Evolutionary conservation across 2,888 invertebrate species (phyloP).

Genomic region (Leptinotarsa tumamoca): DNA sequence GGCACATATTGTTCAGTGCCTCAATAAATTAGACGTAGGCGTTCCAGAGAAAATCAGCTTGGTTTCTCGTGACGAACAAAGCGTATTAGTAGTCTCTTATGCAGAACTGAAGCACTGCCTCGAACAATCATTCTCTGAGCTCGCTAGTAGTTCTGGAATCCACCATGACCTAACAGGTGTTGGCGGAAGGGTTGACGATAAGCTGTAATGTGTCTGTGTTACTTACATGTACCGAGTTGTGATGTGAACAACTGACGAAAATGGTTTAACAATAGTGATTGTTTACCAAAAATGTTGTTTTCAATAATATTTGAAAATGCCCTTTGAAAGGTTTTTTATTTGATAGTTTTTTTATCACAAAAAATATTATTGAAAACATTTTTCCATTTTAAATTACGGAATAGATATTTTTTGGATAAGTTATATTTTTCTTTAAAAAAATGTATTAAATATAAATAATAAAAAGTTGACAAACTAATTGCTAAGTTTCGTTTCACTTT

Average conservation of each 20-base stretch:
- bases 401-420: slow-evolving; percentile 58
- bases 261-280: slow-evolving; percentile 48
- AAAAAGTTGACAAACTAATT: slow-evolving; percentile 30
- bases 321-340: neutral
- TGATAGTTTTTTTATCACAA: slow-evolving; percentile 17
- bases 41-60: slow-evolving; percentile 89
- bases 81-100: slow-evolving; percentile 94
- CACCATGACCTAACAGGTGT: slow-evolving; percentile 7
- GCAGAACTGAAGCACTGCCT: slow-evolving; percentile 95
- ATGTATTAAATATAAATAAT: slow-evolving; percentile 40
- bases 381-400: slow-evolving; percentile 54
- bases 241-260: slow-evolving; percentile 1
- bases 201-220: slow-evolving; percentile 46
- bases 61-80: slow-evolving; percentile 96
- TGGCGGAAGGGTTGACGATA: neutral
- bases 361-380: slow-evolving; percentile 53
- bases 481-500: too few species aligned
- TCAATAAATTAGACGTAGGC: slow-evolving; percentile 92
- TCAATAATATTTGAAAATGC: slow-evolving; percentile 46
- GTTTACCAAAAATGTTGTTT: slow-evolving; percentile 49
- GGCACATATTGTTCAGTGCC: slow-evolving; percentile 92
- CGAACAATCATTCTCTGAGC: slow-evolving; percentile 90
- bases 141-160: slow-evolving; percentile 58
- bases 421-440: slow-evolving; percentile 58
- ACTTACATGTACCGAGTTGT: slow-evolving; percentile 17